Base-by-base conservation (phyloP, 2,888 invertebrate species). In the Diploptera punctata region DNA sequence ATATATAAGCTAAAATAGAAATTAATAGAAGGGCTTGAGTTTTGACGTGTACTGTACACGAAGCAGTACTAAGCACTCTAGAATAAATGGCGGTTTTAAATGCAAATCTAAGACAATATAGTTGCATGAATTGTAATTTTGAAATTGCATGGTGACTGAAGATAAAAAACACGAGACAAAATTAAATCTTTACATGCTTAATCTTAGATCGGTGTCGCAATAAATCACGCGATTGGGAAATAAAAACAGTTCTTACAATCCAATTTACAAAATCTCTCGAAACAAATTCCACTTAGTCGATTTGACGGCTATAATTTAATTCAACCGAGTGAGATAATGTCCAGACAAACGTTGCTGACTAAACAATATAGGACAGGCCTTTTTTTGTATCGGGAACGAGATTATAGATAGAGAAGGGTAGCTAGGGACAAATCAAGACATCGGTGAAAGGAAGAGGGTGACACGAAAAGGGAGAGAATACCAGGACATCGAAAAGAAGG, bases 361-460 rank as follows among this genome's bases (percentile, higher is more conserved):
- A 47, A 43, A 47, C 65, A n/a, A 26, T 44, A 65, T 10, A 44
- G 65, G 2, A 47, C 65, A 16, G 44, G 43, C 44, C 29, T n/a
- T n/a, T n/a, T 65, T 60, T 29, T 65, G 65, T 57, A 57, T 57
- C 57, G 57, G n/a, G 26, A 57, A 57, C 29, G 57, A 57, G 57
- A 57, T 57, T 57, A 57, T n/a, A 57, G 57, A 57, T 29, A 57
- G 2, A 24, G n/a, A n/a, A 24, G n/a, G 7, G 29, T 9, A n/a
- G 3, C 13, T 2, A 16, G 0, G 57, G 16, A 29, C 29, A 57
- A 57, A 57, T 26, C 57, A 26, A 29, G 29, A 26, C 57, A 29
- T 29, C 29, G n/a, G 29, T n/a, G 16, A 4, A 4, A 57, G 29
- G n/a, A 31, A 29, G 31, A 29, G 57, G 57, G 31, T 29, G 57